A percentile compares a stretch with the other conserved stretches of the same genome.
Evolutionary conservation across 2,113 vertebrate genomes (phyloP).

Genomic region (Rhinopithecus roxellana): DNA sequence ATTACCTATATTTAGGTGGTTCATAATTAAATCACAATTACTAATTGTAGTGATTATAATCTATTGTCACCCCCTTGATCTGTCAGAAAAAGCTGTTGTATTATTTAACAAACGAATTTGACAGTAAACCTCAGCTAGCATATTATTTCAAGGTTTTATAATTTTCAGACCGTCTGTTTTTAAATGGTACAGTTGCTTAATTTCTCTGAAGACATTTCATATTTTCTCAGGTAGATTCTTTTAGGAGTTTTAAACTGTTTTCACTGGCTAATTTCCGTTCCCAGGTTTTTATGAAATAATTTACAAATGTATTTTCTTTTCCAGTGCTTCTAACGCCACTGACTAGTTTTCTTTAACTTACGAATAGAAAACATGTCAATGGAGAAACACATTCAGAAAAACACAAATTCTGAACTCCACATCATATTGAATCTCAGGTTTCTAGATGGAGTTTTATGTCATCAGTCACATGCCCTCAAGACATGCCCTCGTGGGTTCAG

Average conservation of each 20-base stretch:
- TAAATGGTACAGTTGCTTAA: neutral
- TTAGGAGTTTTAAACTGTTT: neutral
- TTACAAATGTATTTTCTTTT: neutral
- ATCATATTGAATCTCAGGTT: neutral
- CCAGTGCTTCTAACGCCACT: neutral
- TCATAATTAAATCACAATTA: neutral
- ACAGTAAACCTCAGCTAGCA: neutral
- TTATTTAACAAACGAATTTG: neutral
- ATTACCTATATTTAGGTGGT: neutral
- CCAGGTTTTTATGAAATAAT: slow-evolving; percentile 6
- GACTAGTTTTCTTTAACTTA: neutral
- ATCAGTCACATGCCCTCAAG: too few species aligned
- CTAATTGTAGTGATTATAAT: neutral
- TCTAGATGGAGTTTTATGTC: neutral
- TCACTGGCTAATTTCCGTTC: neutral
- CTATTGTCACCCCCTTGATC: neutral
- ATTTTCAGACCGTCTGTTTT: neutral
- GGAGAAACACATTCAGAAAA: neutral
- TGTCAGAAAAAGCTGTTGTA: neutral
- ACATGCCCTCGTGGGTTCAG: neutral
- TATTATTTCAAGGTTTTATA: neutral
- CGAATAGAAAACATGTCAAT: neutral
- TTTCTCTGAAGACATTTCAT: neutral
- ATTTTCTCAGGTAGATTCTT: neutral
- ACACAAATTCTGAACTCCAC: neutral